Conservation (phyloP, 1,140 invertebrate species). For the Vanessa tameamea region DNA sequence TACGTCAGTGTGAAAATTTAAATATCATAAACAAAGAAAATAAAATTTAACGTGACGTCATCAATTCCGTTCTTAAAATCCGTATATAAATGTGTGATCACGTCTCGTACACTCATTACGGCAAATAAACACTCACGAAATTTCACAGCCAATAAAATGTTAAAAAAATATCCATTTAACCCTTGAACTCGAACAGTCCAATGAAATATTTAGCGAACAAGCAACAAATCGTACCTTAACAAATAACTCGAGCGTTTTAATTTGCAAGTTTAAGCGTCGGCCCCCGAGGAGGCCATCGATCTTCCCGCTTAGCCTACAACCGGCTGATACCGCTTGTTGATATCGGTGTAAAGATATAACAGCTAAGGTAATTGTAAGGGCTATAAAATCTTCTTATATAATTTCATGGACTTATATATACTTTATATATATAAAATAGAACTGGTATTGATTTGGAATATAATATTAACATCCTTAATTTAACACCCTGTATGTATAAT, state of each 20-base stretch:
- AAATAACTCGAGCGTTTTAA: slow-evolving; percentile 42
- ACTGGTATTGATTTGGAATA: no score
- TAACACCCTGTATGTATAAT: no score
- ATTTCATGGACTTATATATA: no score
- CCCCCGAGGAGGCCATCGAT: slow-evolving; percentile 33
- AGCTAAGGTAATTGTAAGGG: neutral
- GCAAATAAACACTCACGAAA: slow-evolving; percentile 2
- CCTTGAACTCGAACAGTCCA: slow-evolving; percentile 18
- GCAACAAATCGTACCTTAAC: slow-evolving; percentile 37
- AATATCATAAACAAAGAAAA: neutral
- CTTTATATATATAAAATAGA: no score
- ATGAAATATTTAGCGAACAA: slow-evolving; percentile 33
- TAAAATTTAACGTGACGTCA: neutral
- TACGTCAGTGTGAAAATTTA: neutral
- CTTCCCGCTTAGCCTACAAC: slow-evolving; percentile 19
- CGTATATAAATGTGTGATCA: slow-evolving; percentile 10
- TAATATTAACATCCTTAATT: no score
- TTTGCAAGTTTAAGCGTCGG: slow-evolving; percentile 45
- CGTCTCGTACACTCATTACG: slow-evolving; percentile 4
- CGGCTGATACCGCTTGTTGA: slow-evolving; percentile 16
- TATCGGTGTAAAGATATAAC: slow-evolving; percentile 12
- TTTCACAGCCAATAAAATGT: slow-evolving; percentile 8
- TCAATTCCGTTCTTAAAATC: slow-evolving; percentile 2
- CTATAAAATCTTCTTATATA: no score
- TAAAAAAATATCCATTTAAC: slow-evolving; percentile 20